These are phyloP conservation scores for Coecobrya sp. DNA, from an alignment of 2,888 invertebrate species.

Conservation along the genomic window DNA sequence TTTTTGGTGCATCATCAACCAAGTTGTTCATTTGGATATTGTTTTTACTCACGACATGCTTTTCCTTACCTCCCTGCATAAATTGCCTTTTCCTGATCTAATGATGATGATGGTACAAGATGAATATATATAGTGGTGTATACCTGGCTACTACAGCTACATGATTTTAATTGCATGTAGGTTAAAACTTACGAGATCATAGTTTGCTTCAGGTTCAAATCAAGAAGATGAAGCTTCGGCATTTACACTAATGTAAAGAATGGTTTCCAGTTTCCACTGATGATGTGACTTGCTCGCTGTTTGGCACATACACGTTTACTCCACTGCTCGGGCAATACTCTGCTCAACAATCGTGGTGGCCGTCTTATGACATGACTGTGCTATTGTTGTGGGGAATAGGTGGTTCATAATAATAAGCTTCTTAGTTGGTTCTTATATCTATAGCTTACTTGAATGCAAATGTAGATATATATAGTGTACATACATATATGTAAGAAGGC, in stretches of 20 bases:
- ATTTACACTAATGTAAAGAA: background rate
- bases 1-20: background rate
- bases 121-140: background rate
- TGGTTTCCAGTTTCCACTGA: conserved; percentile 1
- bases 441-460: background rate
- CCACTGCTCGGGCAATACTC: background rate
- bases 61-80: background rate
- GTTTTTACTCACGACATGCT: conserved; percentile 3
- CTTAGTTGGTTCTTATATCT: background rate
- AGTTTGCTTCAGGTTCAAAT: conserved; percentile 34
- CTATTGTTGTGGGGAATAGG: conserved; percentile 15
- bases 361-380: background rate
- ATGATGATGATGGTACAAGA: background rate
- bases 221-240: conserved; percentile 1
- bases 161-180: conserved; percentile 62
- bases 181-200: conserved; percentile 51
- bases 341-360: conserved; percentile 26
- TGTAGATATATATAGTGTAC: background rate
- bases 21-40: conserved; percentile 30
- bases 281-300: background rate
- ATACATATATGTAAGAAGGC: too few species aligned
- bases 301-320: background rate
- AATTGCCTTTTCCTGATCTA: background rate
- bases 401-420: conserved; percentile 35
- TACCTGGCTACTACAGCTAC: background rate